Evolutionary conservation across 1,140 invertebrate genomes (phyloP), one percentile per base, ranked within the genome.

Genomic region (Adelges cooleyi): DNA sequence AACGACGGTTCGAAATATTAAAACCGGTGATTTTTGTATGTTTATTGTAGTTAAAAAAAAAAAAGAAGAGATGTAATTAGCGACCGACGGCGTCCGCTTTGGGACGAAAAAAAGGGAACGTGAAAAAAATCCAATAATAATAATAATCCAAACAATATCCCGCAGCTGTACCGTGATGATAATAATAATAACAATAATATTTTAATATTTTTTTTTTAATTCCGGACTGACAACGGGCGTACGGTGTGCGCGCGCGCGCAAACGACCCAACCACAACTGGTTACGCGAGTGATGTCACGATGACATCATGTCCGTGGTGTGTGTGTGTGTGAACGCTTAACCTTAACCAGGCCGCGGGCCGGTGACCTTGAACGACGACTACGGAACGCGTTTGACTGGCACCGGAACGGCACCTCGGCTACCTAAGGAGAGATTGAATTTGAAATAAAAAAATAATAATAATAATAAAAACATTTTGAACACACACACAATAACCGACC

Each of bases 291-390:
- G 56, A 62, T 62, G 56, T 62, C 56, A 62, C 56, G 44, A 62
- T 62, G 56, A 62, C 56, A 62, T 62, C 56, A 62, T 48, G 56
- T 62, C 56, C 56, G 40, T 46, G 56, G 40, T 46, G 56, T 46
- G 18, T 33, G 29, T 33, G 29, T 11, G 29, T 11, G 29, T 33
- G 17, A 62, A 48, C 56, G 40, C 42, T 62, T 44, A 62, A 62
- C 56, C 56, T 48, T 33, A 46, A 46, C 56, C 56, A 46, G 40
- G 29, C 42, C 38, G 53, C 54, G 23, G 46, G n/a, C 42, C 56
- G 25, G 56, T 48, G 56, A 62, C 56, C 56, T 62, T 62, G 56
- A 62, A 22, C 56, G 56, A 42, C 29, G 29, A 33, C 20, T 25
- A 25, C 27, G 20, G 29, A 33, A 29, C 42, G 42, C 27, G 20